Conservation (phyloP, 2,113 vertebrate species). For the Bujurquina vittata region DNA sequence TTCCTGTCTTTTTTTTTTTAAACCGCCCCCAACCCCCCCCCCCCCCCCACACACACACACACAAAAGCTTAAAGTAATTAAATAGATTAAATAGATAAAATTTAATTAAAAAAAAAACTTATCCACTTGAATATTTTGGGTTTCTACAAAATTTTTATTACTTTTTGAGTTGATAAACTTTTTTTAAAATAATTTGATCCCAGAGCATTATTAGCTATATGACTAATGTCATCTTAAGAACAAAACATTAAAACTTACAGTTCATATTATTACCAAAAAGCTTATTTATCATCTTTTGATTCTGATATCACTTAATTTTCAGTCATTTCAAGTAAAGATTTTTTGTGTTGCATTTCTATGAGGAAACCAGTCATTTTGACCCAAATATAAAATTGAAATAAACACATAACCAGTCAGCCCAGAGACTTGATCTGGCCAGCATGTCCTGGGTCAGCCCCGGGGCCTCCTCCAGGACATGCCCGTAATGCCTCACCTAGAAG, state of each 20-base stretch:
- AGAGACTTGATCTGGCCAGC: not conserved
- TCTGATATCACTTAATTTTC: not conserved
- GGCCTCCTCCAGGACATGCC: not conserved
- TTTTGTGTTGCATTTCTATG: not conserved
- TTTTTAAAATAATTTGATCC: too few relatives aligned
- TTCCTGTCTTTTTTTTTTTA: too few relatives aligned
- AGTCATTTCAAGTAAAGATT: not conserved
- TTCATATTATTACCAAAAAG: not conserved
- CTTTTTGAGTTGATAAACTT: constrained; percentile 1
- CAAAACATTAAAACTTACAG: not conserved
- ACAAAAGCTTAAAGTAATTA: constrained; percentile 16
- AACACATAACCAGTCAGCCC: accelerated
- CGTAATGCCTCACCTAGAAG: not conserved
- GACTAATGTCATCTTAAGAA: not conserved
- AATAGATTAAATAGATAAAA: not conserved
- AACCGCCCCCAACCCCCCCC: too few relatives aligned
- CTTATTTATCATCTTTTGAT: not conserved
- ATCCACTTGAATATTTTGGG: constrained; percentile 5
- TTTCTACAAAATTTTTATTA: not conserved
- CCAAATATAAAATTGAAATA: not conserved
- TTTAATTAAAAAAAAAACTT: not conserved
- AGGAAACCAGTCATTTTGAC: not conserved
- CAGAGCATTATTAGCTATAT: not conserved
- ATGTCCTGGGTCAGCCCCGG: not conserved
- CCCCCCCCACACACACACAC: too few relatives aligned